Conservation (phyloP, 1,140 invertebrate species). For the Magallana ariakensis region DNA sequence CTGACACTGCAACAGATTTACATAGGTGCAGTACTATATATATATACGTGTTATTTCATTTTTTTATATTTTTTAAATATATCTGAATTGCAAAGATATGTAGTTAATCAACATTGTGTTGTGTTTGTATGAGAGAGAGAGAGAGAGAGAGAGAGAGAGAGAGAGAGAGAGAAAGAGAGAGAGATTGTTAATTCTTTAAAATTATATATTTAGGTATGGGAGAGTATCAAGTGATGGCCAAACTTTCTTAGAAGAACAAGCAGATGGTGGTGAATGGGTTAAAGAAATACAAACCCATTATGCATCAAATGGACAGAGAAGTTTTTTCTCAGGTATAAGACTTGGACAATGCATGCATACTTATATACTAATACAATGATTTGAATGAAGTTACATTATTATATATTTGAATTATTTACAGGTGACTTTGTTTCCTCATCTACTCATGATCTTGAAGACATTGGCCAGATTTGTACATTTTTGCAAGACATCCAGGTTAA, state of each 20-base stretch:
- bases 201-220: background rate
- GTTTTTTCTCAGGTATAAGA: background rate
- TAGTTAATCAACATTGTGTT: too few species aligned
- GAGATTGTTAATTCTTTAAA: too few species aligned
- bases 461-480: background rate
- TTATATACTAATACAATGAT: too few species aligned
- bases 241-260: background rate
- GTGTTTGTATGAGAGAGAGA: too few species aligned
- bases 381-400: too few species aligned
- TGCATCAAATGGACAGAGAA: background rate
- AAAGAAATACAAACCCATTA: background rate
- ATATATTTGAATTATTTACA: background rate
- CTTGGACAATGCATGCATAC: background rate
- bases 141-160: too few species aligned
- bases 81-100: too few species aligned
- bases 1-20: background rate
- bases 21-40: background rate
- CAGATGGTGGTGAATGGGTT: background rate
- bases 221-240: slow-evolving; percentile 3
- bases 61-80: too few species aligned
- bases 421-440: slow-evolving; percentile 24
- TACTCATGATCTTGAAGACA: background rate
- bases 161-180: too few species aligned
- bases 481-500: slow-evolving; percentile 28
- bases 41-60: too few species aligned